These are phyloP conservation scores for Plumapathes pennacea DNA, from an alignment of 92 coral and sea anemone genomes.

Conservation along the genomic window DNA sequence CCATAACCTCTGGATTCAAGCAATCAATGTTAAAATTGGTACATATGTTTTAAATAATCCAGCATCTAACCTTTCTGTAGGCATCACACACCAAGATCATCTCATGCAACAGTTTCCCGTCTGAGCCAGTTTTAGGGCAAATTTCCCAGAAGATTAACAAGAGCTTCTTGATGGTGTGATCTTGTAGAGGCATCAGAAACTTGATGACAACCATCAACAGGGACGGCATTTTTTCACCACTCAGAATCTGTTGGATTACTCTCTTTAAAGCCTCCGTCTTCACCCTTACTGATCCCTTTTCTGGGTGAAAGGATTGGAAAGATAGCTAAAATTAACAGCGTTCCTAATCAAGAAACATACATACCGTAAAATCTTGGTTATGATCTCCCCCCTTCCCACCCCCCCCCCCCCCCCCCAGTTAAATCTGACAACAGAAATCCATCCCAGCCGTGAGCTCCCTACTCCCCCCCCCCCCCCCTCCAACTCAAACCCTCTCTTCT, in stretches of 20 bases:
- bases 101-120: conserved; percentile 95
- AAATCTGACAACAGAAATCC: too few species aligned
- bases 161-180: conserved; percentile 95
- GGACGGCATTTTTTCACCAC: conserved; percentile 98
- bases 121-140: conserved; percentile 96
- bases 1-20: not conserved
- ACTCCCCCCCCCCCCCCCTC: too few species aligned
- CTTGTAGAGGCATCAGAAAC: conserved; percentile 92
- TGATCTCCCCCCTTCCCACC: too few species aligned
- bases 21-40: not conserved
- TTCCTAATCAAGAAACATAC: not conserved
- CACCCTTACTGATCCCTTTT: conserved; percentile 85
- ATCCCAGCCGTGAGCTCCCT: too few species aligned
- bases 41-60: not conserved
- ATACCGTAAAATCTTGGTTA: not conserved
- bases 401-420: too few species aligned
- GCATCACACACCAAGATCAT: conserved; percentile 99
- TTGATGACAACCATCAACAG: conserved; percentile 93
- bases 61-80: conserved; percentile 79
- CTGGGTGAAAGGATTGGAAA: conserved; percentile 24
- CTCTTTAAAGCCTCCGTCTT: conserved; percentile 89
- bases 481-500: too few species aligned
- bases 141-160: conserved; percentile 98
- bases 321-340: not conserved
- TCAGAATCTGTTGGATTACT: conserved; percentile 89